Evolutionary conservation across 1,140 invertebrate species (phyloP), one percentile per base, ranked within the genome.

Genomic region (Sinonovacula constricta): DNA sequence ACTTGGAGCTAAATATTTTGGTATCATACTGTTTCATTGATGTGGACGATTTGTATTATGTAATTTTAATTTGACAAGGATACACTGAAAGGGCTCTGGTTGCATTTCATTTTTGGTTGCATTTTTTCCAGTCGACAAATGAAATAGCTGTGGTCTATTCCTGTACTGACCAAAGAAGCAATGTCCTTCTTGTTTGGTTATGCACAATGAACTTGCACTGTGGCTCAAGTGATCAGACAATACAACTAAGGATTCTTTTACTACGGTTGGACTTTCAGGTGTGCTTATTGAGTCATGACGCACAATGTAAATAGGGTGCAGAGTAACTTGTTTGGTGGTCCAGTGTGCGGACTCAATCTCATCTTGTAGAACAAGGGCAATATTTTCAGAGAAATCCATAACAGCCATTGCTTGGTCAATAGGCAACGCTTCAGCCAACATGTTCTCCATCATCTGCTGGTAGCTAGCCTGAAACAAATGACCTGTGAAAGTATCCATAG

Each of bases 331-430:
- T 57, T 79, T 79, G 1, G 0, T 1, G 10, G 76, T 54, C 75
- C 75, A 78, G 51, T 79, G 76, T 7, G 60, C 51, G 1, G 49
- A 70, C 28, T 71, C 67, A 4, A 79, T 79, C 33, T 79, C 68
- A 71, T 79, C 76, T 30, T 70, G 67, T 28, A 51, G 59, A 14
- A 22, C 22, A n/a, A 71, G 49, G 3, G 60, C n/a, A 7, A 56
- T 54, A 26, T 79, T 65, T 53, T 71, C 67, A 15, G 33, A 65
- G 57, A 57, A 79, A 30, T 79, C 76, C 59, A 71, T 66, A 4
- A 71, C 68, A 28, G 28, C 76, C 24, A 79, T 2, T 31, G 30
- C 12, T 0, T 79, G 76, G 33, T 51, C 30, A 24, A 31, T 63
- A 45, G 59, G 33, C 10, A 71, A 51, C 26, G 54, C 28, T 14